Percentiles rank a stretch among this genome's conserved stretches.
Conservation (phyloP, 2,888 invertebrate species). For the Odontocolon sp. region DNA sequence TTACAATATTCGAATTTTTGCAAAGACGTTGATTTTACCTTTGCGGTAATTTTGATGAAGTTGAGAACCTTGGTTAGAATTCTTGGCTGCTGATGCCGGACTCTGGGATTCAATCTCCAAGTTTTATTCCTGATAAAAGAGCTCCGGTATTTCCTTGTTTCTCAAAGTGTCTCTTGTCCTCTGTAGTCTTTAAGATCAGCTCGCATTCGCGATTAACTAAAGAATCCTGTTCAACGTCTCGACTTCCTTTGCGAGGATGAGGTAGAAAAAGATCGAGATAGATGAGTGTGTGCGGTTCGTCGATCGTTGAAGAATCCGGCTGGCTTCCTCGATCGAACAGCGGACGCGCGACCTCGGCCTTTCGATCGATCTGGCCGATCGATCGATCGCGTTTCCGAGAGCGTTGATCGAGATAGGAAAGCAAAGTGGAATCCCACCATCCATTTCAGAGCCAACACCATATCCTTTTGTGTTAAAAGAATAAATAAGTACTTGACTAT, state of each 20-base stretch:
- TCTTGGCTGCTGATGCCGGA: no score
- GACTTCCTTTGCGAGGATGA: slow-evolving; percentile 29
- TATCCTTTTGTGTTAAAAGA: neutral
- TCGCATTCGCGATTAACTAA: neutral
- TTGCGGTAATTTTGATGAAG: neutral
- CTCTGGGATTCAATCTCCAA: slow-evolving; percentile 26
- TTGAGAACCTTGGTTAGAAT: no score
- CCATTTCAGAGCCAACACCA: neutral
- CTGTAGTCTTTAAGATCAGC: slow-evolving; percentile 9
- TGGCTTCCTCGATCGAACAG: slow-evolving; percentile 3
- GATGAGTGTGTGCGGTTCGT: slow-evolving; percentile 36
- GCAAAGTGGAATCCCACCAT: neutral
- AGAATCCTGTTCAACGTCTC: slow-evolving; percentile 8
- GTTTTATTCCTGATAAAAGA: slow-evolving; percentile 28
- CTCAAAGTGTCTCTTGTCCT: neutral
- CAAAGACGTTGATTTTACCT: neutral
- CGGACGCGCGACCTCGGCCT: slow-evolving; percentile 4
- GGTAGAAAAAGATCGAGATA: neutral
- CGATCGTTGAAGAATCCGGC: slow-evolving; percentile 37
- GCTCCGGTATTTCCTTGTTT: neutral
- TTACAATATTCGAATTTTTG: slow-evolving; percentile 3
- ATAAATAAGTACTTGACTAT: neutral
- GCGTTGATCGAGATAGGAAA: neutral
- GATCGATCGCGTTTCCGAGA: neutral
- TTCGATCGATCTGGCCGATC: neutral